Conservation (phyloP, 2,797 vertebrate species). For the Orientallactaga sibirica region DNA sequence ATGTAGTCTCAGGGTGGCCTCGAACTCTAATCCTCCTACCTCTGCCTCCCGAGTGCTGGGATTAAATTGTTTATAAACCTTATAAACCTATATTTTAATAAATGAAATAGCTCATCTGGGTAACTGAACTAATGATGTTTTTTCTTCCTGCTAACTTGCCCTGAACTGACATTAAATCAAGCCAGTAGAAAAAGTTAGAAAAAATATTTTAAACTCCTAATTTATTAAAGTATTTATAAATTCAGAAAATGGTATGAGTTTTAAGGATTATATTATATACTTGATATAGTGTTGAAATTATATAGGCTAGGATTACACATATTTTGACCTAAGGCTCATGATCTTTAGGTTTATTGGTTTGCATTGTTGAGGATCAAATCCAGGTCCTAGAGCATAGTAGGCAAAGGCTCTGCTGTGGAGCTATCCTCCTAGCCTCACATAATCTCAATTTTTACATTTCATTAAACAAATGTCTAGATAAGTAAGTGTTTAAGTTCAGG, state of each 20-base stretch:
- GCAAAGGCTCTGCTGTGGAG: neutral
- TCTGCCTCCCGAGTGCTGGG: too few species aligned
- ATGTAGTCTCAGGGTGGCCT: too few species aligned
- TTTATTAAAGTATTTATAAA: conserved; percentile 53
- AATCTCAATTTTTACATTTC: conserved; percentile 60
- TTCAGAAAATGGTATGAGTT: conserved; percentile 41
- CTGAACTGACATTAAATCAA: conserved; percentile 66
- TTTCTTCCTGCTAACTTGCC: conserved; percentile 59
- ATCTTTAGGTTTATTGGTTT: neutral
- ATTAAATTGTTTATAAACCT: too few species aligned
- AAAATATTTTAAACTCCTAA: conserved; percentile 45
- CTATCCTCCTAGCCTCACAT: neutral
- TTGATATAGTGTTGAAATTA: conserved; percentile 46
- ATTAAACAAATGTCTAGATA: conserved; percentile 70
- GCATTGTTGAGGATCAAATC: neutral
- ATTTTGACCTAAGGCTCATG: conserved; percentile 16
- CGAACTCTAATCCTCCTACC: too few species aligned
- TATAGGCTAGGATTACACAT: conserved; percentile 51
- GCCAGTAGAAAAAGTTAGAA: conserved; percentile 28
- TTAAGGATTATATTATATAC: conserved; percentile 32
- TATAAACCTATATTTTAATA: conserved; percentile 85
- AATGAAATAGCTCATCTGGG: conserved; percentile 80
- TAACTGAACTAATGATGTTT: conserved; percentile 60
- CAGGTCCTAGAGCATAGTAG: neutral
- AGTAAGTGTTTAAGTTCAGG: conserved; percentile 34